Evolutionary conservation across 2,113 vertebrate genomes (phyloP).

Genomic region (crab-eating macaque (Macaca fascicularis)): DNA sequence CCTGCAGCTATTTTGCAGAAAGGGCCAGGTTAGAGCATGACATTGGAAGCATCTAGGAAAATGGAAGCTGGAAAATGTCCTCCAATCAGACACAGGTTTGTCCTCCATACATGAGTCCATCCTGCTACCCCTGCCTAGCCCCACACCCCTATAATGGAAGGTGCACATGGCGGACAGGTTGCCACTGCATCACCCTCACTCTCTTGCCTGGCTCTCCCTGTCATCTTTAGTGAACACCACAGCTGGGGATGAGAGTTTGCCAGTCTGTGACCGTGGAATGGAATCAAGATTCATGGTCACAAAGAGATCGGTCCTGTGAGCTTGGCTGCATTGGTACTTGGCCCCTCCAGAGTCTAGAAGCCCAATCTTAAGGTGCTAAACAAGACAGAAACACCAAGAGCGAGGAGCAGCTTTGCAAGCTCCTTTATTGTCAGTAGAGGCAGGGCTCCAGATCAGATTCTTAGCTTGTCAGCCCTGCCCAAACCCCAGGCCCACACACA

Average conservation of each 20-base stretch:
- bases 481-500: background rate
- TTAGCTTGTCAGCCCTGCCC: background rate
- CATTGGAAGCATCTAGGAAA: background rate
- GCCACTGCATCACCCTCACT: too few relatives aligned
- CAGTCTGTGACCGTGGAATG: background rate
- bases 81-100: background rate
- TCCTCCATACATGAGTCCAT: background rate
- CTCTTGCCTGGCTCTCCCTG: background rate
- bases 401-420: background rate
- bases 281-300: background rate
- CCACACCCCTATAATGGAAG: accelerated
- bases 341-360: background rate
- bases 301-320: background rate
- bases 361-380: background rate
- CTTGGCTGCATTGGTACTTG: background rate
- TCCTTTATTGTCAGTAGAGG: background rate
- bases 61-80: background rate
- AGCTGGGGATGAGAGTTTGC: background rate
- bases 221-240: background rate
- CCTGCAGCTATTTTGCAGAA: slow-evolving; percentile 75
- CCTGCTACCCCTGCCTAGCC: background rate
- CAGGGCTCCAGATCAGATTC: too few relatives aligned
- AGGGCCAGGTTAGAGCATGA: background rate
- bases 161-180: background rate
- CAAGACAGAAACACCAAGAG: background rate